phyloP scores from a whole-genome alignment of 2,113 vertebrate genomes.

The Phrynocephalus versicolor region DNA sequence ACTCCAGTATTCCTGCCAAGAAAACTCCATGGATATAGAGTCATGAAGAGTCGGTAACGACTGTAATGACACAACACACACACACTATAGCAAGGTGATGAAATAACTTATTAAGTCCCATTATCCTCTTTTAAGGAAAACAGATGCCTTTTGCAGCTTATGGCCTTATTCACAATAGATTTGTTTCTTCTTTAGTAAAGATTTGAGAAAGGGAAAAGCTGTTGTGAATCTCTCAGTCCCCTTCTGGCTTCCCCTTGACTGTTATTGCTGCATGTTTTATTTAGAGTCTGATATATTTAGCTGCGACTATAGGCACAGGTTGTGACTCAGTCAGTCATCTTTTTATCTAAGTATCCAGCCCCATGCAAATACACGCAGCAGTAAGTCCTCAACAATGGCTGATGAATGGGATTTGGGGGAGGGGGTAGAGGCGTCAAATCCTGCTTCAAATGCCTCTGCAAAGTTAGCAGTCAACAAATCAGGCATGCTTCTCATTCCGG shows the following conservation, averaged over 20 bases:
- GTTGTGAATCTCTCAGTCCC: not conserved
- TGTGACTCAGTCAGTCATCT: not conserved
- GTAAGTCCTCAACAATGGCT: not conserved
- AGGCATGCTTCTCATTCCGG: not conserved
- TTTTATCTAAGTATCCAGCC: not conserved
- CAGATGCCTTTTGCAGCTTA: not conserved
- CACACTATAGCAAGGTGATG: no score
- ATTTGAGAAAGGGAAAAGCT: not conserved
- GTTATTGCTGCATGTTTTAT: not conserved
- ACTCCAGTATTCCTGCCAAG: no score
- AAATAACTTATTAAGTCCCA: not conserved
- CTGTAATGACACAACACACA: no score
- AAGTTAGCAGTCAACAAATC: not conserved
- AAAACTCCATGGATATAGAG: no score
- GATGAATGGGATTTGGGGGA: slow-evolving; percentile 8
- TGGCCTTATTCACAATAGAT: not conserved
- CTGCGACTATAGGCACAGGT: not conserved
- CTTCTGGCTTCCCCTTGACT: no score
- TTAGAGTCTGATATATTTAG: not conserved
- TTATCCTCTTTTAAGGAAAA: not conserved
- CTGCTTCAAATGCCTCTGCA: not conserved
- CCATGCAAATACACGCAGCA: no score
- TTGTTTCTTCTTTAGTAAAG: not conserved
- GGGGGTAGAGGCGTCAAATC: not conserved
- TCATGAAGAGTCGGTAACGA: no score